Evolutionary conservation across 2,888 invertebrate species (phyloP).

Genomic region (Bibio marci): DNA sequence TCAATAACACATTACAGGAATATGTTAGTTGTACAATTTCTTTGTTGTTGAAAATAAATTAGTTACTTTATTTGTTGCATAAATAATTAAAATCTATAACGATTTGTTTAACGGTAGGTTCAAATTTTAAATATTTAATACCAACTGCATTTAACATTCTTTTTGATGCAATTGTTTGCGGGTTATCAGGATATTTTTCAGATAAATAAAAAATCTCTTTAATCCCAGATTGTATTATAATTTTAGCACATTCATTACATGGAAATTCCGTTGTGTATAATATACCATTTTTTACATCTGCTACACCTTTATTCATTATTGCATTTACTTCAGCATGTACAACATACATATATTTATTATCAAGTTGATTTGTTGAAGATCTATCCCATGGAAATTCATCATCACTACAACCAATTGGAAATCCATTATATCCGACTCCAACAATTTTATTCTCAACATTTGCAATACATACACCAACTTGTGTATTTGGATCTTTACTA

Average conservation of each 20-base stretch:
- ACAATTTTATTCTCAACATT: slow-evolving; percentile 74
- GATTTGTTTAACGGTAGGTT: no score
- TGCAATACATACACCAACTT: slow-evolving; percentile 93
- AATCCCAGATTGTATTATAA: slow-evolving; percentile 89
- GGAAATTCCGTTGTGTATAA: slow-evolving; percentile 88
- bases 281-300: slow-evolving; percentile 57
- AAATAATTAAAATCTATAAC: no score
- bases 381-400: slow-evolving; percentile 83
- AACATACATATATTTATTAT: slow-evolving; percentile 78
- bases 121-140: slow-evolving; percentile 48
- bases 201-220: slow-evolving; percentile 60
- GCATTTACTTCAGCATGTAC: slow-evolving; percentile 98
- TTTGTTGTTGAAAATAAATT: no score
- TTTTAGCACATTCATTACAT: slow-evolving; percentile 94
- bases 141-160: slow-evolving; percentile 64
- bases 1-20: no score
- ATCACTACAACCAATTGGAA: slow-evolving; percentile 81
- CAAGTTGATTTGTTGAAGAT: slow-evolving; percentile 35
- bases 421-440: slow-evolving; percentile 92
- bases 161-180: slow-evolving; percentile 55
- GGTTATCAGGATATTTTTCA: slow-evolving; percentile 59
- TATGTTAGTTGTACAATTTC: no score
- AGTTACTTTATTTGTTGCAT: no score
- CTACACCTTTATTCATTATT: slow-evolving; percentile 74
- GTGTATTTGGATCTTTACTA: slow-evolving; percentile 85